These are phyloP conservation scores for Xestia sexstrigata DNA, from an alignment of 2,888 invertebrate species.

Conservation along the genomic window DNA sequence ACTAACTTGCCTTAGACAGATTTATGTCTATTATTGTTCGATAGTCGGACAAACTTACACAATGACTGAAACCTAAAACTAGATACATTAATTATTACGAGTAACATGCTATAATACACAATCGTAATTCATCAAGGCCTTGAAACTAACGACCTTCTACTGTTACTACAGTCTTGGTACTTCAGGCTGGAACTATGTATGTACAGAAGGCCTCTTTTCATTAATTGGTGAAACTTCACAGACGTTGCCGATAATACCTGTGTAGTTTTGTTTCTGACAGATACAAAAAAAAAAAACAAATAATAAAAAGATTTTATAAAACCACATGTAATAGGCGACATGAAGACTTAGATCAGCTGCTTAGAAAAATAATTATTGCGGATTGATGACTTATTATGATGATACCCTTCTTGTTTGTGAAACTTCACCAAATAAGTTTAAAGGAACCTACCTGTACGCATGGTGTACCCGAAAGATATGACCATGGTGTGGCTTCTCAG, in stretches of 20 bases:
- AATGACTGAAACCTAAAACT: conserved; percentile 19
- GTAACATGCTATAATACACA: conserved; percentile 12
- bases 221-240: background rate
- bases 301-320: background rate
- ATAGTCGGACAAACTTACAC: conserved; percentile 6
- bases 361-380: no score
- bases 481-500: background rate
- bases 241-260: background rate
- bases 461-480: no score
- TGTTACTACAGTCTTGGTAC: background rate
- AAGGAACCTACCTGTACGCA: no score
- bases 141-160: conserved; percentile 29
- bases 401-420: no score
- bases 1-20: background rate
- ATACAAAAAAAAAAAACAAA: background rate
- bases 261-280: background rate
- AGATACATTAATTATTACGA: conserved; percentile 38
- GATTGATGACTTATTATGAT: no score
- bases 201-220: background rate
- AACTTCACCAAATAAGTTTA: no score
- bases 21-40: conserved; percentile 29
- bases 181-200: background rate
- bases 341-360: background rate
- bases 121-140: conserved; percentile 18
- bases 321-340: background rate